Evolutionary conservation across 2,113 vertebrate genomes (phyloP), one percentile per base, ranked within the genome.

Genomic region (Saimiri boliviensis): DNA sequence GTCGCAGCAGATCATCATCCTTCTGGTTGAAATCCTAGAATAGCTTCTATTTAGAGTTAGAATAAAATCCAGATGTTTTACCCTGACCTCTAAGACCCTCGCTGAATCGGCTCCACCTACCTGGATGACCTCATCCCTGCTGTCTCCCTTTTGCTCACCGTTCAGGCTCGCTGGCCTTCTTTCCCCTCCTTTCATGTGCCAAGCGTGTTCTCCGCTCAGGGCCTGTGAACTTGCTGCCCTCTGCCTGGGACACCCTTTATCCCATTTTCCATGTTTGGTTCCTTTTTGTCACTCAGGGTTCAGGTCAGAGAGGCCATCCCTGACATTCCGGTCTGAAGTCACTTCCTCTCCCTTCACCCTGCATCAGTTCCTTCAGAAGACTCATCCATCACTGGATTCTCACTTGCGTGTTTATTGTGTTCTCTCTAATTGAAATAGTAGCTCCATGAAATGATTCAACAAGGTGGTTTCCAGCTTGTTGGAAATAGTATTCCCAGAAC

Each of bases 41-140:
- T 1, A 63, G 10, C 21, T 89, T 89, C 32, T 54, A 52, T 14
- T 56, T 21, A 76, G 27, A 89, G 8, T 80, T 45, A 91, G 70
- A 82, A 79, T 47, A 89, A 95, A 91, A 86, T 54, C 63, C 23
- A 70, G 7, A 81, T n/a, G 52, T 30, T 71, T 87, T 37, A 66
- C 27, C 12, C 54, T 88, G 42, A 80, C 37, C 19, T 32, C 37
- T 16, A 90, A 66, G 49, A 42, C 0, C 13, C 42, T 80, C 23
- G 40, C 35, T 89, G 19, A 11, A 35, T 1, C 5, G 58, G 54
- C 19, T 3, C 3, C 6, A 0, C 5, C 6, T 14, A 12, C 3
- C 17, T 60, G 23, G 8, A 32, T 54, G 80, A 32, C 2, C 10
- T 77, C 54, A 52, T 7, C 37, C 47, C 10, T 47, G 70, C 89